Evolutionary conservation across 2,888 invertebrate species (phyloP), one percentile per base, ranked within the genome.

Genomic region (Camptogramma bilineatum): DNA sequence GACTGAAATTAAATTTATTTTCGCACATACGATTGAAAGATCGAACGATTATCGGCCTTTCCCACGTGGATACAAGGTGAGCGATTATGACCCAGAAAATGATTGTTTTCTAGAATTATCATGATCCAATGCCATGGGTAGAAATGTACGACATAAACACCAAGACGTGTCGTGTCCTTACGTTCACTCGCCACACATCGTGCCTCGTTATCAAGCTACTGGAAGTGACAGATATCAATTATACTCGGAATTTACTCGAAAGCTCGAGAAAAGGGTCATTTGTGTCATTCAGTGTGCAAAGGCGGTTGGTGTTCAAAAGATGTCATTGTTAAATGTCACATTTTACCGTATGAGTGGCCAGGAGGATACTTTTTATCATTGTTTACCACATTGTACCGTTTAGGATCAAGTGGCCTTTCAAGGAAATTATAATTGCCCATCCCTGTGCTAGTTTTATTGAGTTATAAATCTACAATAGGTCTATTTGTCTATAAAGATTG

Each of bases 111-210:
- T 73, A 69, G 73, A 76, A 77, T 58, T 61, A 52, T 55, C 69
- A 67, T 59, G 55, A 54, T 8, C 64, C 71, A 55, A 64, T 71
- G 64, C 56, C 68, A 64, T 46, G 48, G 66, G 61, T 65, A 59
- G 63, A 68, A 66, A 67, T 66, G 54, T 57, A 52, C 57, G 48
- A 39, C 34, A 39, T 39, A 13, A 39, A 61, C 50, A 53, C 17
- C 48, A 63, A 73, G 69, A 65, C 66, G 72, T 73, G 72, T 73
- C 53, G 59, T 72, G 84, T 64, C 86, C 84, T 85, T 84, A 84
- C 84, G 73, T 82, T 85, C 85, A 81, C 84, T 77, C 55, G 61
- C 44, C 62, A 55, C 69, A 69, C 51, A 48, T 50, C 51, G 16
- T 44, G 50, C 34, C 28, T 18, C 42, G 16, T 8, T 18, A 18